Conservation (phyloP, 2,797 vertebrate species). For the Avahi laniger region DNA sequence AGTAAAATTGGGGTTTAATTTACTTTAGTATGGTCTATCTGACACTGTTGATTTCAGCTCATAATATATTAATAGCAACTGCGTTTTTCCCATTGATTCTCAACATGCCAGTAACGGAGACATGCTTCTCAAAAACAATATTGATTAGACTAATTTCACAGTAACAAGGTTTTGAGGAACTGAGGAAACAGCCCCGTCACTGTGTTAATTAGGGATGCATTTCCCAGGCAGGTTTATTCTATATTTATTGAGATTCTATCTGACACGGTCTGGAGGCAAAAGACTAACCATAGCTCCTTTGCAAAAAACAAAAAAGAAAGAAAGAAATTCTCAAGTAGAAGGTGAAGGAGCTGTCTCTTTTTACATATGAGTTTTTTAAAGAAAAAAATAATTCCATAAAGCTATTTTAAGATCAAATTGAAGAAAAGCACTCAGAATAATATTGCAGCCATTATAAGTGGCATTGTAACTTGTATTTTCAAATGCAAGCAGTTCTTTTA, state of each 20-base stretch:
- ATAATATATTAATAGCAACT: too few species aligned
- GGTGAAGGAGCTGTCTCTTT: background rate
- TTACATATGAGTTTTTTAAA: background rate
- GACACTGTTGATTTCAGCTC: background rate
- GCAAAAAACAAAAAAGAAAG: background rate
- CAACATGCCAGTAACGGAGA: background rate
- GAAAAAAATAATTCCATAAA: background rate
- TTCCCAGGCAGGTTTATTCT: background rate
- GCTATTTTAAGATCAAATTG: background rate
- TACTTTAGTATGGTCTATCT: background rate
- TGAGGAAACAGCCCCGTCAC: background rate
- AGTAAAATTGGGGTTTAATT: background rate
- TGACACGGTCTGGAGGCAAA: fast-evolving
- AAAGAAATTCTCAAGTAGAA: background rate
- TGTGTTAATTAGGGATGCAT: background rate
- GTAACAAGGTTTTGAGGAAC: background rate
- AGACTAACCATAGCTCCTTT: background rate
- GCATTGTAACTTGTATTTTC: background rate
- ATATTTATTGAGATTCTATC: background rate
- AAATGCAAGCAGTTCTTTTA: background rate
- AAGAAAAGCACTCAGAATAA: background rate
- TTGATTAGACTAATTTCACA: background rate
- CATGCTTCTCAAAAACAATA: background rate
- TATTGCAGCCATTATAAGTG: background rate
- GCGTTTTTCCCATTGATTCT: background rate